These are phyloP conservation scores for Malacoctenus gilli DNA, from an alignment of 2,797 vertebrate genomes.

Conservation along the genomic window DNA sequence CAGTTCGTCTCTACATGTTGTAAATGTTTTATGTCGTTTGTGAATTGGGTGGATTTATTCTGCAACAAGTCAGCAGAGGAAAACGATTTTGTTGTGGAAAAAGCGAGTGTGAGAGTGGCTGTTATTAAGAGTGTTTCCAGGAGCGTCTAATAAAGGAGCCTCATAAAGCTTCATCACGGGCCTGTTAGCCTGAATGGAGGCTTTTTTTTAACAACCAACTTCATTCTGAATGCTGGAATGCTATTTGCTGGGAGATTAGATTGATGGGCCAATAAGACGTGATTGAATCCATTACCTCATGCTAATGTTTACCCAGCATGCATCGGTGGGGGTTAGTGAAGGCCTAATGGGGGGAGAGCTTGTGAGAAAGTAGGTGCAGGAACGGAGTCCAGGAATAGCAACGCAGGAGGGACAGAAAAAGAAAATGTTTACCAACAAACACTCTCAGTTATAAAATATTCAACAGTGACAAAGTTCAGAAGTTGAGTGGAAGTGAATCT, in stretches of 20 bases:
- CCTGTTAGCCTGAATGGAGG: slow-evolving; percentile 24
- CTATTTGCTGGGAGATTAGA: slow-evolving; percentile 40
- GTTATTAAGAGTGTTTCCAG: slow-evolving; percentile 42
- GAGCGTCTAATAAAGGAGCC: too few relatives aligned
- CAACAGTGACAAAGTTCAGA: too few relatives aligned
- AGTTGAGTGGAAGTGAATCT: too few relatives aligned
- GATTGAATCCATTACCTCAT: slow-evolving; percentile 46
- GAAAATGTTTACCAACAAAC: too few relatives aligned
- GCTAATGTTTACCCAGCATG: slow-evolving; percentile 56
- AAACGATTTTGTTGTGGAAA: slow-evolving; percentile 31
- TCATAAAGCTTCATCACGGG: slow-evolving; percentile 49
- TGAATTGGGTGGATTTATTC: background rate
- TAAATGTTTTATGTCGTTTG: too few relatives aligned
- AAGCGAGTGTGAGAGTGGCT: slow-evolving; percentile 6
- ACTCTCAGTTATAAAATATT: too few relatives aligned
- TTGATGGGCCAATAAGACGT: slow-evolving; percentile 55
- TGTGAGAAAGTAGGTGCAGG: background rate
- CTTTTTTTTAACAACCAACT: slow-evolving; percentile 34
- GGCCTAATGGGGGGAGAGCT: slow-evolving; percentile 10
- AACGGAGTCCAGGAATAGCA: background rate
- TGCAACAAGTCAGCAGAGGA: background rate
- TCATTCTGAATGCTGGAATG: slow-evolving; percentile 25
- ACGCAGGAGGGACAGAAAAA: background rate
- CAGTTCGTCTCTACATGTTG: too few relatives aligned
- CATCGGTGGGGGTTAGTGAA: slow-evolving; percentile 31